These are phyloP conservation scores for Enteromius trimaculatus DNA, from an alignment of 2,797 vertebrate genomes.

Conservation along the genomic window DNA sequence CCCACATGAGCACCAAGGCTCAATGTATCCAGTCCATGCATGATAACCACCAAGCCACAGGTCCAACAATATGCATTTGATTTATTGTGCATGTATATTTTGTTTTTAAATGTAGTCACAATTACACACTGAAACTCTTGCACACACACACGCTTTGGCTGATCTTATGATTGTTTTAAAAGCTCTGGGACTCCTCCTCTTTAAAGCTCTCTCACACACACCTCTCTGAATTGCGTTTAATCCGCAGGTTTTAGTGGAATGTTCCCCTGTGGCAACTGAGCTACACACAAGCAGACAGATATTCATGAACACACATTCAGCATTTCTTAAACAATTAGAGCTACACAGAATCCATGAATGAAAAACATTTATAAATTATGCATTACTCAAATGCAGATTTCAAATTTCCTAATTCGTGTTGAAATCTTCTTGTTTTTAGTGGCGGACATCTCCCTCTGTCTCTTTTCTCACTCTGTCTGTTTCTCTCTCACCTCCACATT, in stretches of 20 bases:
- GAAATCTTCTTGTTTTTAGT: slow-evolving; percentile 1
- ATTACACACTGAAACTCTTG: background rate
- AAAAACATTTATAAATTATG: background rate
- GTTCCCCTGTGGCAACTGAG: slow-evolving; percentile 12
- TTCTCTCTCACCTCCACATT: slow-evolving; percentile 13
- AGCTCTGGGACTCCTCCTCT: too few species aligned
- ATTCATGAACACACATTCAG: slow-evolving; percentile 27
- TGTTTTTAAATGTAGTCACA: background rate
- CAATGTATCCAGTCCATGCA: background rate
- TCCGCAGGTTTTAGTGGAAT: slow-evolving; percentile 19
- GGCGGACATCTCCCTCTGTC: slow-evolving; percentile 18
- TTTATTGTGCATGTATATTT: background rate
- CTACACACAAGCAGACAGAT: slow-evolving; percentile 10
- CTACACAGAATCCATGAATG: slow-evolving; percentile 5
- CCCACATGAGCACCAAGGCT: background rate
- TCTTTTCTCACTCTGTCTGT: slow-evolving; percentile 43
- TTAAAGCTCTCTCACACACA: too few species aligned
- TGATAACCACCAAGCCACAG: background rate
- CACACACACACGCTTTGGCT: slow-evolving; percentile 8
- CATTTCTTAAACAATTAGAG: background rate
- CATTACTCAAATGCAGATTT: background rate
- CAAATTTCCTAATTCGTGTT: background rate
- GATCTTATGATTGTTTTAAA: slow-evolving; percentile 21
- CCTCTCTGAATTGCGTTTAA: slow-evolving; percentile 6
- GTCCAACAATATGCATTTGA: background rate